phyloP scores from a whole-genome alignment of 1,140 invertebrate genomes.

The Lethrus apterus region DNA sequence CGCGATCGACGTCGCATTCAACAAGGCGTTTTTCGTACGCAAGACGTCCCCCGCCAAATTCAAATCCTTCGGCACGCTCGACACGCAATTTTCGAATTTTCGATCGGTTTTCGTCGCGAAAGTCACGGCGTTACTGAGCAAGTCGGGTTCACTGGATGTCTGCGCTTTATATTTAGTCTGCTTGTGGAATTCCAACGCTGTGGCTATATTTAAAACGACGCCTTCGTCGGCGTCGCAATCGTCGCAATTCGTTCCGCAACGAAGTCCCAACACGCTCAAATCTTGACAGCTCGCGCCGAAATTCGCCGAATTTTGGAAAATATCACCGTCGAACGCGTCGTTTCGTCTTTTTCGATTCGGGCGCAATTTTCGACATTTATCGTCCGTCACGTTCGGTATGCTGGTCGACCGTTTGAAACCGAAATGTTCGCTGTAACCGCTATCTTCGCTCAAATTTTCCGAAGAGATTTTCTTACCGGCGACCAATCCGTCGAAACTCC shows the following conservation, averaged over 20 bases:
- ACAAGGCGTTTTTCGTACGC: constrained; percentile 24
- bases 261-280: constrained; percentile 32
- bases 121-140: constrained; percentile 33
- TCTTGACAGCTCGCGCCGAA: constrained; percentile 39
- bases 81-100: constrained; percentile 32
- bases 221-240: constrained; percentile 25
- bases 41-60: constrained; percentile 38
- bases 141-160: constrained; percentile 42
- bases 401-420: constrained; percentile 41
- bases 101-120: not conserved
- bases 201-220: constrained; percentile 37
- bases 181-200: constrained; percentile 25
- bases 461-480: constrained; percentile 51
- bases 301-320: constrained; percentile 28
- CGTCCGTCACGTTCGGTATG: constrained; percentile 37
- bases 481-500: constrained; percentile 46
- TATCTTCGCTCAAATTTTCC: constrained; percentile 68
- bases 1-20: constrained; percentile 33
- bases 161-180: constrained; percentile 34
- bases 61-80: constrained; percentile 48
- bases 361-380: constrained; percentile 4
- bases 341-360: no score
- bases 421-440: constrained; percentile 60
- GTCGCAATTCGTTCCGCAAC: no score
- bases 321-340: constrained; percentile 37